phyloP scores from a whole-genome alignment of 2,797 vertebrate species.

The Lateolabrax maculatus region DNA sequence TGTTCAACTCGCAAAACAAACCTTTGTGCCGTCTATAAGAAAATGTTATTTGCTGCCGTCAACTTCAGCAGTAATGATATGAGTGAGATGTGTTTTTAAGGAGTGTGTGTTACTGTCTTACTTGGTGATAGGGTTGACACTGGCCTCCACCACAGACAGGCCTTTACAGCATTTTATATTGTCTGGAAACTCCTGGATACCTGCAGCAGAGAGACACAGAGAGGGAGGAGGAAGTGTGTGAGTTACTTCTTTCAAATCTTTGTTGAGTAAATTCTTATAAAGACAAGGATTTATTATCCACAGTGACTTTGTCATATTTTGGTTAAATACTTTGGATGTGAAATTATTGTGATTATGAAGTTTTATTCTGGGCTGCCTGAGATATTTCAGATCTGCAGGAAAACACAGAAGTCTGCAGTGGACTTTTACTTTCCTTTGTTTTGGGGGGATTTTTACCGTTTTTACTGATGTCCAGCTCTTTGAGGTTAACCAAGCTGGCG shows the following conservation, averaged over 20 bases:
- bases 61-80: neutral
- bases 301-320: neutral
- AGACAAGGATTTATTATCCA: neutral
- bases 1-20: neutral
- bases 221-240: conserved; percentile 50
- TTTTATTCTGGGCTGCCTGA: neutral
- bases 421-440: neutral
- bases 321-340: neutral
- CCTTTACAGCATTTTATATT: conserved; percentile 99
- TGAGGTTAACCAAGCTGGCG: conserved; percentile 98
- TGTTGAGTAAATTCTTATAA: neutral
- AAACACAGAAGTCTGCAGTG: neutral
- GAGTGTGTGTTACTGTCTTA: conserved; percentile 87
- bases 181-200: conserved; percentile 99
- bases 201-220: conserved; percentile 75
- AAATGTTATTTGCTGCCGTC: no score
- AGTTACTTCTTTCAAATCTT: neutral
- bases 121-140: conserved; percentile 99
- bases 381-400: neutral
- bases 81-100: neutral
- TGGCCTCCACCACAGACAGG: conserved; percentile 98
- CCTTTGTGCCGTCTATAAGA: neutral
- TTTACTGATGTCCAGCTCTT: conserved; percentile 99
- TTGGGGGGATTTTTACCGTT: conserved; percentile 87
- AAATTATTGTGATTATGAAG: neutral